Evolutionary conservation across 2,888 invertebrate genomes (phyloP).

Genomic region (Bembecia ichneumoniformis): DNA sequence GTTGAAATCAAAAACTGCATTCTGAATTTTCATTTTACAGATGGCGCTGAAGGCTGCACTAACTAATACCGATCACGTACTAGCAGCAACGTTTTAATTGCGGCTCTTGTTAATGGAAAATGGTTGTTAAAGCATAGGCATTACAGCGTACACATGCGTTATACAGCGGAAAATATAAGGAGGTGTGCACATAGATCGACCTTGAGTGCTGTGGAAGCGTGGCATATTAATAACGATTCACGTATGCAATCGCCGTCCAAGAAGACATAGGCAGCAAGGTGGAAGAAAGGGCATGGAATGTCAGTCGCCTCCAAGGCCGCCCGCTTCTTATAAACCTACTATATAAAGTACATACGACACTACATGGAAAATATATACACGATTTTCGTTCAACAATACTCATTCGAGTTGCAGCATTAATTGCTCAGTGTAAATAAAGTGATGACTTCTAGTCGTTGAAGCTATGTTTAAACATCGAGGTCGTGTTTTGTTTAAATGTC

Average conservation of each 20-base stretch:
- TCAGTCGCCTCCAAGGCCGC: constrained; percentile 49
- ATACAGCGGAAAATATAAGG: constrained; percentile 15
- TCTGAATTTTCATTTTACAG: constrained; percentile 40
- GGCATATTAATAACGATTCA: constrained; percentile 64
- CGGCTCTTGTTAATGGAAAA: constrained; percentile 5
- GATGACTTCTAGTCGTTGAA: constrained; percentile 43
- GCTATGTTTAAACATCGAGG: constrained; percentile 43
- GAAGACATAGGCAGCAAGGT: constrained; percentile 64
- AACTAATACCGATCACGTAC: constrained; percentile 38
- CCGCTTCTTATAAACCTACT: constrained; percentile 36
- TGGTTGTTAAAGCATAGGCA: constrained; percentile 14
- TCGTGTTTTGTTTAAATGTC: constrained; percentile 51
- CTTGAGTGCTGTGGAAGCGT: constrained; percentile 47
- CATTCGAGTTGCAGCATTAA: constrained; percentile 30
- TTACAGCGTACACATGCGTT: constrained; percentile 2
- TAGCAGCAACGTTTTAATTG: constrained; percentile 6
- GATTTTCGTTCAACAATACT: constrained; percentile 20
- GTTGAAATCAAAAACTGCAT: constrained; percentile 14
- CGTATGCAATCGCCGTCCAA: constrained; percentile 61
- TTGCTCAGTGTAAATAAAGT: constrained; percentile 31
- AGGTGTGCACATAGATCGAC: constrained; percentile 44
- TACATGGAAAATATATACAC: constrained; percentile 20
- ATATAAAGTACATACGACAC: constrained; percentile 3
- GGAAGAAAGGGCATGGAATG: constrained; percentile 69
- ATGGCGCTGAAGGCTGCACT: constrained; percentile 30